A percentile compares a stretch with the other conserved stretches of the same genome.
Evolutionary conservation across 2,888 invertebrate genomes (phyloP).

Genomic region (Amblyteles armatorius): DNA sequence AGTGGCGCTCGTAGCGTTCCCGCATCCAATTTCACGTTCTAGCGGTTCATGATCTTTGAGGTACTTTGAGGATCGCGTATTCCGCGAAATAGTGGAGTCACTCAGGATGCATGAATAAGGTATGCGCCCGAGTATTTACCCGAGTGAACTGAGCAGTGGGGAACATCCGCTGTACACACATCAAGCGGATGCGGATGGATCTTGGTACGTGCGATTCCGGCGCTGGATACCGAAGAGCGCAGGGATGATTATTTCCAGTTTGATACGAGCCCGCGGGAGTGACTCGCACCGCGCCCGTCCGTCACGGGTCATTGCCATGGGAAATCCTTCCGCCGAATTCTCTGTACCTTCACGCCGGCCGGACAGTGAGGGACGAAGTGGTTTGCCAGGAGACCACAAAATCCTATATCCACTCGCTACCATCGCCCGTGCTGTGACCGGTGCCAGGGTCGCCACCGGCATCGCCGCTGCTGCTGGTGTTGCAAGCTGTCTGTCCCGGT

Average conservation of each 20-base stretch:
- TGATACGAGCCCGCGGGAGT: conserved; percentile 19
- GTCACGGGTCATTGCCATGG: conserved; percentile 69
- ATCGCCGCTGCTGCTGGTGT: conserved; percentile 42
- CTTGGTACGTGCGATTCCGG: conserved; percentile 5
- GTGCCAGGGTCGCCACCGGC: conserved; percentile 22
- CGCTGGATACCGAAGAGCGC: background rate
- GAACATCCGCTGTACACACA: background rate
- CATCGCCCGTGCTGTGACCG: conserved; percentile 17
- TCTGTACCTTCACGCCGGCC: conserved; percentile 45
- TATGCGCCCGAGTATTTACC: background rate
- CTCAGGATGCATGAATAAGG: background rate
- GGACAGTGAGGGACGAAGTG: conserved; percentile 73
- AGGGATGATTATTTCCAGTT: conserved; percentile 52
- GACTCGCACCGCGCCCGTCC: conserved; percentile 54
- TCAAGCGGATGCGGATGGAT: conserved; percentile 11
- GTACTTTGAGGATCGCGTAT: background rate
- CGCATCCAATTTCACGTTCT: background rate
- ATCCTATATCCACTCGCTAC: conserved; percentile 72
- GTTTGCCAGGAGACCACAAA: conserved; percentile 73
- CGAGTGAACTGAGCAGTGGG: background rate
- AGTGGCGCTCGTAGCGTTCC: background rate
- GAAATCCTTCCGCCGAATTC: conserved; percentile 58
- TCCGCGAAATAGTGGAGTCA: conserved; percentile 1
- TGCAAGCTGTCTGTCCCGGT: conserved; percentile 52
- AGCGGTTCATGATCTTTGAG: background rate